Evolutionary conservation across 2,888 invertebrate species (phyloP).

Genomic region (Dendrolimus pini): DNA sequence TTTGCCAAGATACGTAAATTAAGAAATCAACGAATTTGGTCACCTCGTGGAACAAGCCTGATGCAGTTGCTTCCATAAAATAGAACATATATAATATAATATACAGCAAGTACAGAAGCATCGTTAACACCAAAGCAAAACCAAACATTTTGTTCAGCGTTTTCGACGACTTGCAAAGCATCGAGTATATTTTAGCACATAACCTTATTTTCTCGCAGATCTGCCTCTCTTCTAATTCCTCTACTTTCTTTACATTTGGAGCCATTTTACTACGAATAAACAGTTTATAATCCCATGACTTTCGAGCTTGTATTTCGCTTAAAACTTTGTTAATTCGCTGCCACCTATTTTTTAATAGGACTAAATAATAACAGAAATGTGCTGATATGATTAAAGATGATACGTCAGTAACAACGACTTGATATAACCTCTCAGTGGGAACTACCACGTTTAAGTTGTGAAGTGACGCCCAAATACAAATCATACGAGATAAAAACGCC

Average conservation of each 20-base stretch:
- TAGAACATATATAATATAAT: slow-evolving; percentile 49
- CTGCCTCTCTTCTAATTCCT: slow-evolving; percentile 31
- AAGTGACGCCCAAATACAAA: slow-evolving; percentile 34
- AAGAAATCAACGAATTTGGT: slow-evolving; percentile 37
- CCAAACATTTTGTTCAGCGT: slow-evolving; percentile 36
- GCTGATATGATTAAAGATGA: slow-evolving; percentile 31
- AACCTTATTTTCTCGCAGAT: slow-evolving; percentile 38
- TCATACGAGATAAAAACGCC: slow-evolving; percentile 25
- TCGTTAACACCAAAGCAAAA: slow-evolving; percentile 30
- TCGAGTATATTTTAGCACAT: slow-evolving; percentile 40
- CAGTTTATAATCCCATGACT: slow-evolving; percentile 32
- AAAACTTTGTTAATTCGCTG: slow-evolving; percentile 39
- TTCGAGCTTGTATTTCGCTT: slow-evolving; percentile 25
- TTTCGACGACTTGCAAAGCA: slow-evolving; percentile 29
- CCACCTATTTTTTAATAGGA: slow-evolving; percentile 33
- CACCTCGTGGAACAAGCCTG: slow-evolving; percentile 42
- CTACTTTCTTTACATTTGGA: slow-evolving; percentile 21
- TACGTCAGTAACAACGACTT: slow-evolving; percentile 35
- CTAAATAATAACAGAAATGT: slow-evolving; percentile 34
- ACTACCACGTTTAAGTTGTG: slow-evolving; percentile 22
- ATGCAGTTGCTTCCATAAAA: slow-evolving; percentile 57
- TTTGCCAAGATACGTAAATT: slow-evolving; percentile 45
- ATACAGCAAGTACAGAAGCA: slow-evolving; percentile 27
- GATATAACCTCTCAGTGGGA: slow-evolving; percentile 39
- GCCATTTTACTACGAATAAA: slow-evolving; percentile 25